Conservation (phyloP, 1,140 invertebrate genomes). For the Pentalonia nigronervosa region DNA sequence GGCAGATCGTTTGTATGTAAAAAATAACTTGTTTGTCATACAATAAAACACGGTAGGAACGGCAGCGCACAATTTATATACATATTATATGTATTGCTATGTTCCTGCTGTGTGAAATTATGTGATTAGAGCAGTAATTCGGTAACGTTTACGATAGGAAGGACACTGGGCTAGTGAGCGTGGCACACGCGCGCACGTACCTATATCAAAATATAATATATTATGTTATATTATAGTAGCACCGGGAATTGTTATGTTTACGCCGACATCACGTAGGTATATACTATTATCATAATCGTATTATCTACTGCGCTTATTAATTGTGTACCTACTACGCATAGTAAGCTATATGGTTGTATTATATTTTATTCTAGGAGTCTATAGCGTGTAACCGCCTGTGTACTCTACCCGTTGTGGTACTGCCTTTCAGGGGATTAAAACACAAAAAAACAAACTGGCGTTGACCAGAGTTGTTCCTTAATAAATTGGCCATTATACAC, state of each 20-base stretch:
- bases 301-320: neutral
- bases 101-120: conserved; percentile 45
- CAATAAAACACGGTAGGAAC: conserved; percentile 27
- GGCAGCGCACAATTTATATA: neutral
- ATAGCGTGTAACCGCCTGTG: neutral
- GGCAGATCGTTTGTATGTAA: neutral
- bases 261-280: conserved; percentile 1
- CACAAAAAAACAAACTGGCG: neutral
- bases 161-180: neutral
- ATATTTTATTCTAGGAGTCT: neutral
- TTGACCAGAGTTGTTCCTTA: neutral
- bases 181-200: neutral
- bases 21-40: conserved; percentile 29
- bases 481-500: neutral
- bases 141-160: conserved; percentile 32
- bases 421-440: neutral
- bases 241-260: neutral
- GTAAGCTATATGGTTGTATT: neutral
- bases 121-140: conserved; percentile 54
- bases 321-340: neutral
- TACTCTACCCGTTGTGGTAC: neutral
- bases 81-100: neutral
- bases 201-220: neutral
- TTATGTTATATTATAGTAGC: neutral
- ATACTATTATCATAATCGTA: neutral